Evolutionary conservation across 2,797 vertebrate genomes (phyloP), one percentile per base, ranked within the genome.

Genomic region (Sebastes minor): DNA sequence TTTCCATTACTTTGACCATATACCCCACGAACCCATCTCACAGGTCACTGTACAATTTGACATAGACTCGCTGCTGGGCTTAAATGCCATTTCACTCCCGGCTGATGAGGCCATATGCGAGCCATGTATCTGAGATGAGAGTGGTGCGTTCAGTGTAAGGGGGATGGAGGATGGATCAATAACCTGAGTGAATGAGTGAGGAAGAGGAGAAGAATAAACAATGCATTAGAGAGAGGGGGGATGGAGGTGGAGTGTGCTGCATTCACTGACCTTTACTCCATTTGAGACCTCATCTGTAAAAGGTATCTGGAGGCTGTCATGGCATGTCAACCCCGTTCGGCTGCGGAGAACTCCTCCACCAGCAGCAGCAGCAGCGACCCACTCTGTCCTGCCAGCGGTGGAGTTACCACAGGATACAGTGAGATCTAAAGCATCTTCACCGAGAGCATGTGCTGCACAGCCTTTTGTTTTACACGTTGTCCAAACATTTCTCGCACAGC

Each of bases 401-500:
- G 71, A 79, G 61, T 46, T 8, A 8, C 46, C 42, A 14, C 69
- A 57, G 72, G 35, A 77, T 2, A 32, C 80, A 2, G 13, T 10
- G 13, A 32, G 20, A 8, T 59, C 28, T 10, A 80, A 28, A 28
- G 49, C 64, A 25, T 61, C 74, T 62, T 76, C 28, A 0, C 71
- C 20, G 22, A 64, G 32, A 52, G 28, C 53, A 1, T 12, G 33
- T 3, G 11, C 76, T 12, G 61, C 33, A 0, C 55, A 0, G 55
- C 28, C 68, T 27, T 91, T 69, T 86, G 82, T 86, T 84, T 88
- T 71, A 88, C 76, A 49, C 22, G 4, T 23, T 74, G 81, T 92
- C 88, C 82, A 91, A 92, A 93, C 84, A 90, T 56, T 71, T 85
- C 63, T 11, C 23, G 0, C 83, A 35, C 79, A 56, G 64, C 75